Base-by-base conservation (phyloP, 2,113 vertebrate species). In the Sturnira hondurensis region DNA sequence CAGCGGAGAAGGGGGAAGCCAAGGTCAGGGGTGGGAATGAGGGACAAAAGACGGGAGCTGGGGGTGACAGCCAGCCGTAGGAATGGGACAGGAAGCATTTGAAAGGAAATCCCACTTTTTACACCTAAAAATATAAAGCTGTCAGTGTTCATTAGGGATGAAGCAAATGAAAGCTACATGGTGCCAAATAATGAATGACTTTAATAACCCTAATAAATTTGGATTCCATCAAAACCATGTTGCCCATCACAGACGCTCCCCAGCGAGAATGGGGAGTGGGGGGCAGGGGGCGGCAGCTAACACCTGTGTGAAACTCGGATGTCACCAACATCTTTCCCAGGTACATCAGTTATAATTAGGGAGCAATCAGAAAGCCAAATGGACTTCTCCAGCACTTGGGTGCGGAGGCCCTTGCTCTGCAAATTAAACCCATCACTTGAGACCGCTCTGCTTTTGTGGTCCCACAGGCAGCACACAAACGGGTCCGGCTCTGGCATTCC, bases 281-380 rank as follows among this genome's bases (percentile, higher is more conserved):
- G 31, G 82, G 22, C 6, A 33, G 77, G 97, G 65, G 13, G 5
- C 6, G 31, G 28, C 26, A 15, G 80, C 54, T 68, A 87, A 61
- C 95, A 97, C 86, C 97, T 97, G 85, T 94, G 67, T 78, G 89
- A 93, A 83, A 89, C 93, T 13, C 36, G 85, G 96, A 86, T 41
- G 67, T 85, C 78, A 87, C 98, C 97, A 97, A 98, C 97, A 97
- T 87, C 94, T 78, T 97, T 97, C 96, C 96, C 98, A 97, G 97
- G 96, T 93, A 96, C 97, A 98, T 98, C 94, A 98, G 98, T 98
- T 97, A 98, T 97, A 96, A 98, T 98, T 98, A 98, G 98, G 97
- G 95, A 95, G 97, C 90, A 89, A 97, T 98, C 97, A 98, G 97
- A 94, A 98, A 89, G 92, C 98, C 94, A 91, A 52, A 96, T 96